phyloP scores from a whole-genome alignment of 1,140 invertebrate genomes.

The Halyomorpha halys region DNA sequence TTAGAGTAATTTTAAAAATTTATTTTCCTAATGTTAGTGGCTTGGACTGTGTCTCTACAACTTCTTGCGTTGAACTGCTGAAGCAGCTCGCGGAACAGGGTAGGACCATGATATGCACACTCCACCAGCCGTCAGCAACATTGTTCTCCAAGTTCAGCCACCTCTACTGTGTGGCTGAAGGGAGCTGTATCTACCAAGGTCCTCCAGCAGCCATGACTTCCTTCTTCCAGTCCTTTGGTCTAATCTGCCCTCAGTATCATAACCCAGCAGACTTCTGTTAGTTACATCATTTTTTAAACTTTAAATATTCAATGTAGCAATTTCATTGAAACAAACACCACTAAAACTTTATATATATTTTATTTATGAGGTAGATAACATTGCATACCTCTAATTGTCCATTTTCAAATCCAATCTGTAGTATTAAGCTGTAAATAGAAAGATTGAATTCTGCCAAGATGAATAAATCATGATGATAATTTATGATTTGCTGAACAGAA shows the following conservation, averaged over 20 bases:
- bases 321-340: too few species aligned
- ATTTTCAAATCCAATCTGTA: too few species aligned
- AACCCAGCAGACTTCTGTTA: conserved; percentile 57
- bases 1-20: too few species aligned
- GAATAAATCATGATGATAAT: too few species aligned
- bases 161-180: conserved; percentile 49
- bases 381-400: too few species aligned
- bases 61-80: conserved; percentile 44
- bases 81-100: conserved; percentile 47
- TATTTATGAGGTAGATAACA: too few species aligned
- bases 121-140: conserved; percentile 57
- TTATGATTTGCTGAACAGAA: too few species aligned
- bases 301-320: too few species aligned
- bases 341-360: too few species aligned
- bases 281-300: conserved; percentile 25
- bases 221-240: conserved; percentile 43
- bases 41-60: conserved; percentile 48
- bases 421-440: too few species aligned
- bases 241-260: conserved; percentile 52
- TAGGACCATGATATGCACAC: conserved; percentile 54
- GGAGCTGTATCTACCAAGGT: conserved; percentile 51
- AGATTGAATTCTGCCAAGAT: too few species aligned
- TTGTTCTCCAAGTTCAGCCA: conserved; percentile 58
- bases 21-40: conserved; percentile 37
- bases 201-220: conserved; percentile 42